Conservation (phyloP, 1,140 invertebrate genomes). For the Trachelipus rathkii region DNA sequence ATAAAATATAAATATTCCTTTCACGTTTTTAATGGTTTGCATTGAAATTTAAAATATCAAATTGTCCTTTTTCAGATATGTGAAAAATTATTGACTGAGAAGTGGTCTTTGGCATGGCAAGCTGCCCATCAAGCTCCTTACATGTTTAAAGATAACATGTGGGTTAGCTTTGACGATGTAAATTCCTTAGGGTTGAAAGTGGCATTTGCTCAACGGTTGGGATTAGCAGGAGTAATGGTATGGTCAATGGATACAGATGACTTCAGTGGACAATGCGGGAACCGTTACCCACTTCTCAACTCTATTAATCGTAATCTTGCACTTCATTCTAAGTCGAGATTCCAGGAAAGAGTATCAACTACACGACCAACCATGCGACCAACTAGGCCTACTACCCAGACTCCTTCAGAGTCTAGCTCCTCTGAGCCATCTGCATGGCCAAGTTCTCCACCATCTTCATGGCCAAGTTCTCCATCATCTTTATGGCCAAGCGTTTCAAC, state of each 20-base stretch:
- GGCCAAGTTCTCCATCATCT: too few relatives aligned
- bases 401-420: not conserved
- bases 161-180: constrained; percentile 54
- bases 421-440: too few relatives aligned
- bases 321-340: not conserved
- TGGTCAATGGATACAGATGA: constrained; percentile 74
- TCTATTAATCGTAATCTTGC: not conserved
- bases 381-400: not conserved
- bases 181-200: constrained; percentile 45
- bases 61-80: constrained; percentile 47
- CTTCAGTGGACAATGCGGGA: constrained; percentile 59
- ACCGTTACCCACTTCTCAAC: not conserved
- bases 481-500: too few relatives aligned
- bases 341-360: not conserved
- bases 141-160: constrained; percentile 52
- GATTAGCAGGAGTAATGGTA: constrained; percentile 63
- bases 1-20: too few relatives aligned
- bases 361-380: too few relatives aligned
- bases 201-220: constrained; percentile 54
- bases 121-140: constrained; percentile 52
- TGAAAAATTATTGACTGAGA: constrained; percentile 39
- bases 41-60: too few relatives aligned
- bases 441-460: too few relatives aligned
- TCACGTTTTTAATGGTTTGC: too few relatives aligned
- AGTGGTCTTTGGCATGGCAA: constrained; percentile 50